Percentiles rank a stretch among this genome's conserved stretches.
phyloP scores from a whole-genome alignment of 1,140 invertebrate genomes.

The Bombyx mandarina region DNA sequence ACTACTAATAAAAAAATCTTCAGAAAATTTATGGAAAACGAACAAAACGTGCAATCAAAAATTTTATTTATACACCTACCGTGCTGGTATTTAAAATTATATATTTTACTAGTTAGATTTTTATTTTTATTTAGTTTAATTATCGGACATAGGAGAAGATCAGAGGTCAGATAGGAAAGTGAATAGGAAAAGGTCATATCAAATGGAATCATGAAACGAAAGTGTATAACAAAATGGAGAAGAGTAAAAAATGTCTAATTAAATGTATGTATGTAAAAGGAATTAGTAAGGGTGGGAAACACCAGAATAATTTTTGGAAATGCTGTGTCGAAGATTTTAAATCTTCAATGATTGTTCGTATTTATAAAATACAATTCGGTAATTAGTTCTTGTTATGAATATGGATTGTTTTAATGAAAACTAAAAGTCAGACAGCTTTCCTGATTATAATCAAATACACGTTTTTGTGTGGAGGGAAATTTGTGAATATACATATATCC shows the following conservation, averaged over 20 bases:
- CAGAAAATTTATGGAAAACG: constrained; percentile 9
- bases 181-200: constrained; percentile 62
- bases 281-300: constrained; percentile 43
- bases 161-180: constrained; percentile 41
- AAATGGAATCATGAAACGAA: constrained; percentile 55
- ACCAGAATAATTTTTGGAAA: constrained; percentile 47
- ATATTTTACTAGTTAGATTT: constrained; percentile 18
- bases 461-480: neutral
- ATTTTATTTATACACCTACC: neutral
- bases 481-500: too few species aligned
- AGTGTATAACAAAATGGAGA: constrained; percentile 44
- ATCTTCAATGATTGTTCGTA: constrained; percentile 56
- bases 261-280: constrained; percentile 34
- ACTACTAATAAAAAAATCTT: constrained; percentile 12
- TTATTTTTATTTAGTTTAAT: constrained; percentile 19
- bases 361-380: constrained; percentile 60
- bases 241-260: constrained; percentile 37
- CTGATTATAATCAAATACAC: neutral
- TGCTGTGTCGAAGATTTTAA: constrained; percentile 57
- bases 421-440: constrained; percentile 16
- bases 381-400: constrained; percentile 7
- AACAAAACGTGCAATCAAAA: constrained; percentile 1
- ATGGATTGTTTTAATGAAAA: constrained; percentile 13
- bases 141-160: constrained; percentile 43
- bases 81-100: constrained; percentile 9